phyloP scores from a whole-genome alignment of 35 echinoderm and acorn worm species.

The Chiridota heheva region DNA sequence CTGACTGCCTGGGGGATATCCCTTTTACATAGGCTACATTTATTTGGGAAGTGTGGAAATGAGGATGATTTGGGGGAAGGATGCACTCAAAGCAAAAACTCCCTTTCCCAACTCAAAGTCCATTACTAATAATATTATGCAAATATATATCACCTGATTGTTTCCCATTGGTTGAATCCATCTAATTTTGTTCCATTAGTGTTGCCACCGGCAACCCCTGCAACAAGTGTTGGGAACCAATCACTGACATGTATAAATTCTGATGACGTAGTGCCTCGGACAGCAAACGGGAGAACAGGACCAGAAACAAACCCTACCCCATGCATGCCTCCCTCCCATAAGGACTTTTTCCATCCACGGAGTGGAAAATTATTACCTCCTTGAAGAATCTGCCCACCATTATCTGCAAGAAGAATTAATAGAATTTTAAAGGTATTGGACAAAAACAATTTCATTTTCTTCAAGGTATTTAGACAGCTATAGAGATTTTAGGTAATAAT shows the following conservation, averaged over 20 bases:
- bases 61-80: too few relatives aligned
- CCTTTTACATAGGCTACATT: neutral
- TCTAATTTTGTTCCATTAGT: slow-evolving; percentile 66
- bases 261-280: slow-evolving; percentile 45
- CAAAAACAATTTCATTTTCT: too few relatives aligned
- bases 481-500: too few relatives aligned
- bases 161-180: slow-evolving; percentile 82
- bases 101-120: neutral
- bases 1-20: neutral
- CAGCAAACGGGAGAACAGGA: slow-evolving; percentile 25
- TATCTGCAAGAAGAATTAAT: slow-evolving; percentile 37
- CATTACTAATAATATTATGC: neutral
- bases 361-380: slow-evolving; percentile 91
- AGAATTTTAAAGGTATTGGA: too few relatives aligned
- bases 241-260: slow-evolving; percentile 88
- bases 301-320: slow-evolving; percentile 79
- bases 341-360: slow-evolving; percentile 67
- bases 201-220: slow-evolving; percentile 53
- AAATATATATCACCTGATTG: slow-evolving; percentile 60
- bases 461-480: too few relatives aligned
- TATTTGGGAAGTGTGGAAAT: neutral
- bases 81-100: too few relatives aligned
- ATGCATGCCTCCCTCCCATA: slow-evolving; percentile 86
- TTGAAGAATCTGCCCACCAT: slow-evolving; percentile 55
- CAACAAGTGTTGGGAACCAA: slow-evolving; percentile 85